Conservation (phyloP, 2,113 vertebrate species). For the Lutjanus erythropterus region DNA sequence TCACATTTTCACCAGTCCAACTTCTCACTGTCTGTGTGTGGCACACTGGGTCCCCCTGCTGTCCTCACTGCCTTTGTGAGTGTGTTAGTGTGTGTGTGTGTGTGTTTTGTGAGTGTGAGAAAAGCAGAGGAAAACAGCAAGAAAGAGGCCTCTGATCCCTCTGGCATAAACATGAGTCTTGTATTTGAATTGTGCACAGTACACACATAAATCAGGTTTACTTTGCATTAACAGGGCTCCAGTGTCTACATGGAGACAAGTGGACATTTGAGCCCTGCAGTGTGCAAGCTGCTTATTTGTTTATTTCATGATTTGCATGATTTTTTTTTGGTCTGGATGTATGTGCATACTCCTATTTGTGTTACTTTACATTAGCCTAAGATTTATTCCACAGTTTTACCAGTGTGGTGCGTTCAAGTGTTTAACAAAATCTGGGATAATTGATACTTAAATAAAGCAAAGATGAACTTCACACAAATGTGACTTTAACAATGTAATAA, state of each 20-base stretch:
- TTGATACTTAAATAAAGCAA: neutral
- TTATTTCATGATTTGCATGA: no score
- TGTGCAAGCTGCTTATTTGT: no score
- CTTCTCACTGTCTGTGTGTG: constrained; percentile 21
- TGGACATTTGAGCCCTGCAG: no score
- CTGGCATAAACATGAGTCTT: neutral
- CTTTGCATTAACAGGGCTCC: neutral
- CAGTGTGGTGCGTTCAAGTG: neutral
- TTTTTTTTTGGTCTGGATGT: no score
- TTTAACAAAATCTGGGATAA: neutral
- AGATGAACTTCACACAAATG: neutral
- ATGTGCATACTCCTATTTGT: no score
- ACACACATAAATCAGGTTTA: neutral
- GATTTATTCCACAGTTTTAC: neutral
- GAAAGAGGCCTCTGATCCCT: constrained; percentile 6
- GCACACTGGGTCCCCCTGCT: constrained; percentile 64
- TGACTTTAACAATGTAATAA: no score
- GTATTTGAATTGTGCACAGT: neutral
- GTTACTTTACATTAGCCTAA: neutral
- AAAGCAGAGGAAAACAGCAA: constrained; percentile 14
- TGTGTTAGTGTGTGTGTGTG: constrained; percentile 20
- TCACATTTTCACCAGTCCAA: constrained; percentile 1
- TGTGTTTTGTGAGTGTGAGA: constrained; percentile 11
- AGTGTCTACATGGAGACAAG: no score
- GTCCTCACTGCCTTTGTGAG: constrained; percentile 7